Evolutionary conservation across 2,113 vertebrate genomes (phyloP).

Genomic region (Tragelaphus scriptus): DNA sequence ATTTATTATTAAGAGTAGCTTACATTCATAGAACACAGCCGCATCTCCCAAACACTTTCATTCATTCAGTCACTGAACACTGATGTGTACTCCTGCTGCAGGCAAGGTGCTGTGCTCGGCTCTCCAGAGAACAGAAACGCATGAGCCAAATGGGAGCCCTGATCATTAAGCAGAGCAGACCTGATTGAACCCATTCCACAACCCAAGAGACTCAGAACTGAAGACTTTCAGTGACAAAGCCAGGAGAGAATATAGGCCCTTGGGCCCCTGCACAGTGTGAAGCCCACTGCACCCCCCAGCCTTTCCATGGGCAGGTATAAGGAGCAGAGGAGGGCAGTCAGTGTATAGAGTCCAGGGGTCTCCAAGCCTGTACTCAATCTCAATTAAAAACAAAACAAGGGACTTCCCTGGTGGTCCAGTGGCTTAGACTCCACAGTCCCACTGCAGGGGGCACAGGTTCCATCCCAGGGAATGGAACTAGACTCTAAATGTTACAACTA

Average conservation of each 20-base stretch:
- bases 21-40: constrained; percentile 6
- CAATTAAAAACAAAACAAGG: neutral
- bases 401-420: neutral
- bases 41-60: constrained; percentile 10
- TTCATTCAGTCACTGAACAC: neutral
- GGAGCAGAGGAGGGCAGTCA: neutral
- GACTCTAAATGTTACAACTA: neutral
- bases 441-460: neutral
- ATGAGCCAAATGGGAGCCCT: neutral
- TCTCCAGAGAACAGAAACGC: neutral
- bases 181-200: neutral
- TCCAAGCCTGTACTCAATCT: neutral
- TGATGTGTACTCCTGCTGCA: neutral
- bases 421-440: neutral
- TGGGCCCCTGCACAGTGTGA: neutral
- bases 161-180: constrained; percentile 3
- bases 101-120: neutral
- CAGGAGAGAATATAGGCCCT: neutral
- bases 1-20: constrained; percentile 56
- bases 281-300: neutral
- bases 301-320: neutral
- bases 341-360: neutral
- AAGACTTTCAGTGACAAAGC: neutral
- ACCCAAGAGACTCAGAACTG: constrained; percentile 31
- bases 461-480: neutral